phyloP scores from a whole-genome alignment of 2,113 vertebrate species.

The Ibidorhyncha struthersii region DNA sequence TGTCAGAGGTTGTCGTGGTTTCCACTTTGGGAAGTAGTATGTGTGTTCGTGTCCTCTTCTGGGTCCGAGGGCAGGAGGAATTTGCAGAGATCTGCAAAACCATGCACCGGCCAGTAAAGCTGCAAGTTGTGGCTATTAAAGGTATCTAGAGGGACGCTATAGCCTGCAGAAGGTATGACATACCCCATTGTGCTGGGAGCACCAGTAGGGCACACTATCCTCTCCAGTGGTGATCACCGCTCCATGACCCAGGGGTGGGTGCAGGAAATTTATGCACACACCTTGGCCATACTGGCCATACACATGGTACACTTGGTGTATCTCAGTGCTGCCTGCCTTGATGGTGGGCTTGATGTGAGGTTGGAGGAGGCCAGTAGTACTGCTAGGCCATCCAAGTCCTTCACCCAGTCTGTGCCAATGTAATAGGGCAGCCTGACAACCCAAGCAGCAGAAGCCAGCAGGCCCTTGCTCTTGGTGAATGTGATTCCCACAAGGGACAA shows the following conservation, averaged over 20 bases:
- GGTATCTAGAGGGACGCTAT: too few species aligned
- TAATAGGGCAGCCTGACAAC: not conserved
- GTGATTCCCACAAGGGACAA: not conserved
- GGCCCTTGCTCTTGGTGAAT: not conserved
- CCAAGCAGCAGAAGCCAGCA: not conserved
- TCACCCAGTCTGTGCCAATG: not conserved
- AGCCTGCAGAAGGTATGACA: not conserved
- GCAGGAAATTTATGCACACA: not conserved
- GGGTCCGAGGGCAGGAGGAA: not conserved
- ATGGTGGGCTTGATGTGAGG: not conserved
- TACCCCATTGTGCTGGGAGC: not conserved
- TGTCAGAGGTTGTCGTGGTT: not conserved
- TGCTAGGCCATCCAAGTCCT: not conserved
- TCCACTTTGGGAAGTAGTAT: not conserved
- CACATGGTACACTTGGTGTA: not conserved
- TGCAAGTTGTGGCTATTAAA: not conserved
- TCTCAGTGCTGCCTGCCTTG: not conserved
- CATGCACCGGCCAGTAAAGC: not conserved
- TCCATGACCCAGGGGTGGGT: accelerated
- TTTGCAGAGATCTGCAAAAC: not conserved
- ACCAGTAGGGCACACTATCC: not conserved
- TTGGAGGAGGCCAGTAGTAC: not conserved
- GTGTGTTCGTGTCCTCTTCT: not conserved
- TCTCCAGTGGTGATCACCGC: not conserved
- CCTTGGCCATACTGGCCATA: accelerated